These are phyloP conservation scores for Chloroclystis v-ata DNA, from an alignment of 2,888 invertebrate species.

Conservation along the genomic window DNA sequence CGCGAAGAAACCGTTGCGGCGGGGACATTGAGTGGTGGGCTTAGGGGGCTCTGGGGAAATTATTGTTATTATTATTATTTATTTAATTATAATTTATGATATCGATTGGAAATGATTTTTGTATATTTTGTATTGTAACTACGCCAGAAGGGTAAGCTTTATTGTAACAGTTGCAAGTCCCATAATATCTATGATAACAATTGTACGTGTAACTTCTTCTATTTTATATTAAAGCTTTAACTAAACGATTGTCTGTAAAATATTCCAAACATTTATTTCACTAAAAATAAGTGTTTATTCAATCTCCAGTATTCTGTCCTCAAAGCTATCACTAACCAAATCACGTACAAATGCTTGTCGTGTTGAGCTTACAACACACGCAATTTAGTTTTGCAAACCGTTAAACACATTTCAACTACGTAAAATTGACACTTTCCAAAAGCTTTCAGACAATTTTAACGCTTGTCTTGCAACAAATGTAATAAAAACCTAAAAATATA, in stretches of 20 bases:
- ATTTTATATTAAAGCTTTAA: too few species aligned
- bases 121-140: too few species aligned
- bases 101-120: too few species aligned
- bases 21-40: slow-evolving; percentile 84
- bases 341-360: slow-evolving; percentile 26
- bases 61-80: background rate
- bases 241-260: too few species aligned
- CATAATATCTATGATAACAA: too few species aligned
- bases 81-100: too few species aligned
- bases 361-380: slow-evolving; percentile 24
- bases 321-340: slow-evolving; percentile 28
- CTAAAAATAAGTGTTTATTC: too few species aligned
- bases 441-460: background rate
- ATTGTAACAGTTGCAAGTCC: too few species aligned
- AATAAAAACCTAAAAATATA: background rate
- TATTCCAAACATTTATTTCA: too few species aligned
- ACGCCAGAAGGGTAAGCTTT: too few species aligned
- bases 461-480: slow-evolving; percentile 2
- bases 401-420: background rate
- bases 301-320: too few species aligned
- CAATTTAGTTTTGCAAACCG: slow-evolving; percentile 13
- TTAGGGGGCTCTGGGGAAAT: slow-evolving; percentile 84
- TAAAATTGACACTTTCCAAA: background rate
- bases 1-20: slow-evolving; percentile 93
- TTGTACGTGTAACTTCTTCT: too few species aligned